phyloP scores from a whole-genome alignment of 2,113 vertebrate species.

The Ranitomeya imitator region DNA sequence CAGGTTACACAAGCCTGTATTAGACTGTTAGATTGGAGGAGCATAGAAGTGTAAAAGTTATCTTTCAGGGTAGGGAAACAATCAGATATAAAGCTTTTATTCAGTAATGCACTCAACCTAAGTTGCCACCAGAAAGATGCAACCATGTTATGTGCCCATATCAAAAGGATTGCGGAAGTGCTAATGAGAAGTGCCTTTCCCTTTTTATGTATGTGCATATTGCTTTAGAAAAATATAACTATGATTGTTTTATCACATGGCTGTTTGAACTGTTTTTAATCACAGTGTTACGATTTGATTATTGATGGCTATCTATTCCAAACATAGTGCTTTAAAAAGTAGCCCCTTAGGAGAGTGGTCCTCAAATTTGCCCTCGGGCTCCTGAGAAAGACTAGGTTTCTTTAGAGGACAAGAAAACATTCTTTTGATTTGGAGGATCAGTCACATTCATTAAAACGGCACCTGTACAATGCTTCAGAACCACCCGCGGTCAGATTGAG shows the following conservation, averaged over 20 bases:
- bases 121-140: constrained; percentile 81
- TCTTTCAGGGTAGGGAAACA: constrained; percentile 84
- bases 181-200: constrained; percentile 21
- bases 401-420: constrained; percentile 14
- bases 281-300: constrained; percentile 41
- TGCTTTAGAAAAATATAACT: constrained; percentile 39
- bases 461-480: constrained; percentile 7
- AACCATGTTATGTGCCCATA: constrained; percentile 60
- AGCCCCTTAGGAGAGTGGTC: constrained; percentile 22
- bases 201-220: constrained; percentile 46
- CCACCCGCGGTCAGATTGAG: not conserved
- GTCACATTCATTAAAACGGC: constrained; percentile 29
- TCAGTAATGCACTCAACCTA: constrained; percentile 79
- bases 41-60: constrained; percentile 77
- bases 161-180: constrained; percentile 11
- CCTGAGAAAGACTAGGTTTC: constrained; percentile 34
- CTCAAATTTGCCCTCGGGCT: constrained; percentile 15
- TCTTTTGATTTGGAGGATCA: constrained; percentile 17
- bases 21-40: constrained; percentile 57
- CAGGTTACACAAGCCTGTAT: constrained; percentile 16
- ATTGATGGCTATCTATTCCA: constrained; percentile 56
- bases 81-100: constrained; percentile 81
- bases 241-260: constrained; percentile 53
- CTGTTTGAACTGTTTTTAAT: constrained; percentile 58
- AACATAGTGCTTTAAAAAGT: constrained; percentile 34